Base-by-base conservation (phyloP, 2,113 vertebrate genomes). In the Oreochromis aureus region DNA sequence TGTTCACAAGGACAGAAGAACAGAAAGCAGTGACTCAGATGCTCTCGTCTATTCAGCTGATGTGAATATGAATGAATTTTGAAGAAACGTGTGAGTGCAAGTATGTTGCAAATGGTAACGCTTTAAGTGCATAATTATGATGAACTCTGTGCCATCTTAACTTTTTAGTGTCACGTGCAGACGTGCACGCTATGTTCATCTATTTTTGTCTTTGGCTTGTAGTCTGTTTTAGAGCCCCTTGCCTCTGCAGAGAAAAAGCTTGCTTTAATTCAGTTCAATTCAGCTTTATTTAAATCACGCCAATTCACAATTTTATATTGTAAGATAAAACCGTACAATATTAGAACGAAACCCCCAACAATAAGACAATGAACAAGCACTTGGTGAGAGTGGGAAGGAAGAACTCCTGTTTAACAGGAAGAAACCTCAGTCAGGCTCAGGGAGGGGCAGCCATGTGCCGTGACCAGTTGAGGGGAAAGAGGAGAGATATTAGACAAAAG, bases 1-100 rank as follows among this genome's bases (percentile, higher is more conserved):
- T 84, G 39, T 73, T 56, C 63, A 24, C 73, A 51, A 59, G 82
- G 58, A 84, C 79, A 84, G 84, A 78, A 80, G 58, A 87, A 85
- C 16, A 78, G 69, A 82, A 80, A 83, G 84, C 48, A 13, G 4
- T 91, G 91, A 91, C 44, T 92, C 83, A 90, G 54, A 85, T 4
- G 4, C 24, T 61, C 7, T 3, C 18, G 34, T 58, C 55, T 63
- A 6, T 54, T 87, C 27, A 78, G 79, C 66, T 79, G 2, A 63
- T 48, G 30, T 22, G 58, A 78, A 51, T 6, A 32, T 56, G 51
- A 15, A 54, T 69, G 9, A 54, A 41, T 39, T 56, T 36, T 6
- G 53, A 80, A 76, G 18, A 55, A 80, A 73, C 5, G 10, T 82
- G 7, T 2, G 16, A 59, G 27, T 22, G 46, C 18, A 3, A 10